Base-by-base conservation (phyloP, 2,113 vertebrate genomes). In the Galemys pyrenaicus region DNA sequence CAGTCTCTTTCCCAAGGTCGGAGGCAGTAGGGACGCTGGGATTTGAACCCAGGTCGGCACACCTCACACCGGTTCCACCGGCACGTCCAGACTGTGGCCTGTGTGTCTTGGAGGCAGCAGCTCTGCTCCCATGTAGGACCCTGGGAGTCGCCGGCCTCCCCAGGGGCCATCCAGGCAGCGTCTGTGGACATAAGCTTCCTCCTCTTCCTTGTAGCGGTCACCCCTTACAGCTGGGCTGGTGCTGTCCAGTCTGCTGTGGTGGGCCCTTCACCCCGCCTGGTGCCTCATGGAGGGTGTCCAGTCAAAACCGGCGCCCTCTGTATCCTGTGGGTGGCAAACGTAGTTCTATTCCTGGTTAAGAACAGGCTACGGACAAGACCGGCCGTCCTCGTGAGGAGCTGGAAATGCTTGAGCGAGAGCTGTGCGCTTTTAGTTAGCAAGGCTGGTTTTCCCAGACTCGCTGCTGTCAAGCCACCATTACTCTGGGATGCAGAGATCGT, bases 81-180 rank as follows among this genome's bases (percentile, higher is more conserved):
- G 30, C 39, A 26, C 39, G 0, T 51, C 3, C 0, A 20, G 62
- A 41, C 32, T 73, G 60, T 10, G 19, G 46, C 41, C 46, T 67
- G 75, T 67, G 75, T 64, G 26, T 0, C 17, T 49, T 32, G 15
- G 5, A 3, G n/a, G 8, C 65, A 91, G 79, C 13, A 0, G 79
- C 84, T 49, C 58, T 56, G 68, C 87, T 51, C 10, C 0, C 62
- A 46, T 68, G 51, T 11, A 3, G 35, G 39, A 0, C 1, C 2
- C 51, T 26, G 0, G 5, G 74, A 60, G 74, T 35, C 2, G 54
- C 32, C 28, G 41, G 5, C 19, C 65, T 49, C 37, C 4, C 4
- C 35, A 1, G n/a, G 65, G n/a, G 37, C 49, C 16, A 0, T 4
- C 2, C 10, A 5, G 70, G 70, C 54, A 3, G 0, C 15, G 62